These are phyloP conservation scores for Tyto alba DNA, from an alignment of 2,113 vertebrate species.

Conservation along the genomic window DNA sequence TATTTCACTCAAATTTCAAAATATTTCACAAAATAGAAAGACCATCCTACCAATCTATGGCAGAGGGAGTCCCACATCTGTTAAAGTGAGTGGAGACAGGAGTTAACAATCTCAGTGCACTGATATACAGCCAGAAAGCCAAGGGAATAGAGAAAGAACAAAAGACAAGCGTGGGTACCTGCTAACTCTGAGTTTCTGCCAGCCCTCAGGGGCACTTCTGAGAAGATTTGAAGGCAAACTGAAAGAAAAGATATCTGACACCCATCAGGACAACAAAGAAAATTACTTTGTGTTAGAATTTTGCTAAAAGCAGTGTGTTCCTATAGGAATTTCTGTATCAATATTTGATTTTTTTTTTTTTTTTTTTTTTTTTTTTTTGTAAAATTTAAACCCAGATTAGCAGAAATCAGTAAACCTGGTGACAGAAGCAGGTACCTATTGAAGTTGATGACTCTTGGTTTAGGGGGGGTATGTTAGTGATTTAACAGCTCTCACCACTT, in stretches of 20 bases:
- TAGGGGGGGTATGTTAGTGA: not conserved
- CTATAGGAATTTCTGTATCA: not conserved
- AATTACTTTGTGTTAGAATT: not conserved
- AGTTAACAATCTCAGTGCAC: not conserved
- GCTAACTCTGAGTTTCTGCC: not conserved
- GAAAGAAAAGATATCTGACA: not conserved
- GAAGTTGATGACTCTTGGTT: not conserved
- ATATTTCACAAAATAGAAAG: not conserved
- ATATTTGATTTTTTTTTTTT: not conserved
- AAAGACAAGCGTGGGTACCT: not conserved
- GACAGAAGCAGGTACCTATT: not conserved
- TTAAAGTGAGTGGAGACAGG: not conserved
- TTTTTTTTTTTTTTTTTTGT: not conserved
- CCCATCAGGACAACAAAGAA: not conserved
- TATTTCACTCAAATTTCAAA: not conserved
- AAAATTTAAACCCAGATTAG: not conserved
- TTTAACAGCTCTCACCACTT: not conserved
- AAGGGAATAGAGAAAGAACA: not conserved
- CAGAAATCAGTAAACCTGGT: not conserved
- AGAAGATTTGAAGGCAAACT: not conserved
- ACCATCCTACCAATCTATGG: rapidly evolving
- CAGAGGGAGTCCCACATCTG: not conserved
- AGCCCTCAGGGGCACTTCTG: not conserved
- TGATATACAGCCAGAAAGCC: not conserved
- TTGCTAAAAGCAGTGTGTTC: not conserved